Evolutionary conservation across 64 coral and sea anemone genomes (phyloP).

Genomic region (Dendrophyllia cribrosa): DNA sequence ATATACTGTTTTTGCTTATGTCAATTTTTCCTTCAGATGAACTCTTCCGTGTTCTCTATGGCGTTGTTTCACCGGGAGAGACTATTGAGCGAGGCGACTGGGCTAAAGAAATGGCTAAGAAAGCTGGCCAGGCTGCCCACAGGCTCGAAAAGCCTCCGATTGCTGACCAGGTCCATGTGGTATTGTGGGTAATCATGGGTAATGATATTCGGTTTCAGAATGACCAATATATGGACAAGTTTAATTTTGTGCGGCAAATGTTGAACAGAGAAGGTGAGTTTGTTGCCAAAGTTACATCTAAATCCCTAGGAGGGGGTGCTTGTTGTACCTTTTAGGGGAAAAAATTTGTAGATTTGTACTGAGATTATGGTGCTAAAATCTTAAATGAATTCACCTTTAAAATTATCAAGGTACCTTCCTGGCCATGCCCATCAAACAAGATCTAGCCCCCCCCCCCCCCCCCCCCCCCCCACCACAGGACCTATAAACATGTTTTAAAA

Average conservation of each 20-base stretch:
- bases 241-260: slow-evolving; percentile 69
- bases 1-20: too few species aligned
- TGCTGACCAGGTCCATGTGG: slow-evolving; percentile 62
- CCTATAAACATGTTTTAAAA: too few species aligned
- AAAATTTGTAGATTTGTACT: not conserved
- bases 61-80: slow-evolving; percentile 53
- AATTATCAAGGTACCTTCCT: too few species aligned
- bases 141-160: slow-evolving; percentile 80
- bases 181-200: slow-evolving; percentile 85
- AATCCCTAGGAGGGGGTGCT: too few species aligned
- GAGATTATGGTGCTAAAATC: too few species aligned
- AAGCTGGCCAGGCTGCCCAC: slow-evolving; percentile 63
- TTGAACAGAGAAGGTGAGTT: slow-evolving; percentile 60
- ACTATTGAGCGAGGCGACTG: slow-evolving; percentile 47
- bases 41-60: slow-evolving; percentile 85
- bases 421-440: too few species aligned
- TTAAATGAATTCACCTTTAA: too few species aligned
- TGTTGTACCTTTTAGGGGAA: too few species aligned
- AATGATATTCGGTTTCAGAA: slow-evolving; percentile 75
- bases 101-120: slow-evolving; percentile 26
- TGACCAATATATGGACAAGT: slow-evolving; percentile 72
- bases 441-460: too few species aligned
- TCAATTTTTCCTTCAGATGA: slow-evolving; percentile 75
- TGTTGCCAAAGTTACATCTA: not conserved
- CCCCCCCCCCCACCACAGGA: too few species aligned